Conservation (phyloP, 1,140 invertebrate genomes). For the Physella acuta region DNA sequence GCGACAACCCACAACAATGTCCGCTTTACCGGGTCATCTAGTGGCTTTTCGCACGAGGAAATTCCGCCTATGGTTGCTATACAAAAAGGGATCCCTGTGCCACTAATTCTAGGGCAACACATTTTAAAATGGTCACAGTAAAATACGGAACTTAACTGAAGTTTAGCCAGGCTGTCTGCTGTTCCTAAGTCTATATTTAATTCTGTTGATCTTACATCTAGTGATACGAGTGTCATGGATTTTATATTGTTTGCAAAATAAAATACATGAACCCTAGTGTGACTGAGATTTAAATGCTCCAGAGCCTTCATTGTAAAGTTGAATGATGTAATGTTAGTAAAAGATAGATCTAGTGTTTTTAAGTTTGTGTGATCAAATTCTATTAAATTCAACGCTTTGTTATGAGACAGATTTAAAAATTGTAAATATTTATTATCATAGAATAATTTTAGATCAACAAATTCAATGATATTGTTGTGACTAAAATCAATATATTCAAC, state of each 20-base stretch:
- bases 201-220: background rate
- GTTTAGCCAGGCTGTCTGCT: background rate
- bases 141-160: background rate
- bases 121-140: conserved; percentile 33
- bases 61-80: conserved; percentile 32
- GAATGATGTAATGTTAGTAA: too few relatives aligned
- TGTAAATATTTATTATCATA: too few relatives aligned
- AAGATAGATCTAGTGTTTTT: too few relatives aligned
- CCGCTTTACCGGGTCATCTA: conserved; percentile 31
- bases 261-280: background rate
- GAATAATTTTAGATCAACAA: too few relatives aligned
- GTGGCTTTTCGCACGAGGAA: conserved; percentile 39
- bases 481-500: too few relatives aligned
- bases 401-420: too few relatives aligned
- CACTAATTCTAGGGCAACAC: conserved; percentile 34
- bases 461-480: too few relatives aligned
- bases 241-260: background rate
- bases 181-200: too few relatives aligned
- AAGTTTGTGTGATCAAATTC: too few relatives aligned
- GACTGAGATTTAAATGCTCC: background rate
- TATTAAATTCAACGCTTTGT: too few relatives aligned
- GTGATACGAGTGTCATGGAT: background rate
- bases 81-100: conserved; percentile 27
- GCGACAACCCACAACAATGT: conserved; percentile 41
- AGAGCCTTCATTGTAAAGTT: background rate